Conservation (phyloP, 2,113 vertebrate genomes). For the Sakesphorus luctuosus region DNA sequence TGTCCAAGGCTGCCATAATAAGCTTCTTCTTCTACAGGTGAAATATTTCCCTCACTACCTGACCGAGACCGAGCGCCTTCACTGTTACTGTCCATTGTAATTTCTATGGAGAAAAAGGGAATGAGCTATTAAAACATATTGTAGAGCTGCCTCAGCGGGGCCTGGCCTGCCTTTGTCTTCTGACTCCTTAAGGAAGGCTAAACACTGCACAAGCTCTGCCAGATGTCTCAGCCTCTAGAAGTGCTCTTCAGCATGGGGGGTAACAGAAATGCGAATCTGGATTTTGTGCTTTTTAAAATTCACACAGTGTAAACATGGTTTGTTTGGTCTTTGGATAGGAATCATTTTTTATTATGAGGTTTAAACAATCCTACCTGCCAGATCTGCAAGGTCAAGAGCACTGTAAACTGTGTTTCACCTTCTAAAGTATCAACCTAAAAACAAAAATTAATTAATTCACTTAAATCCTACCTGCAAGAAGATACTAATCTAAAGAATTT, state of each 20-base stretch:
- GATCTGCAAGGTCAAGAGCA: conserved; percentile 55
- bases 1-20: conserved; percentile 88
- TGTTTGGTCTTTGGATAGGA: background rate
- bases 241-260: background rate
- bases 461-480: conserved; percentile 26
- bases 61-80: conserved; percentile 77
- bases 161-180: background rate
- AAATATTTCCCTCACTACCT: conserved; percentile 90
- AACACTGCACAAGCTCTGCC: background rate
- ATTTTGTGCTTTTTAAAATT: background rate
- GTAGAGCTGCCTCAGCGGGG: background rate
- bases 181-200: background rate
- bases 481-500: background rate
- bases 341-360: conserved; percentile 4
- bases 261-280: background rate
- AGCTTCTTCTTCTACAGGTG: conserved; percentile 88
- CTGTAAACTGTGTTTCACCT: conserved; percentile 51
- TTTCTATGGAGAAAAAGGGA: conserved; percentile 84
- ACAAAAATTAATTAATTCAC: conserved; percentile 27
- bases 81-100: conserved; percentile 94
- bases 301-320: background rate
- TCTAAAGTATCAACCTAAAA: conserved; percentile 49
- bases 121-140: conserved; percentile 62
- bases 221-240: background rate
- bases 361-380: conserved; percentile 41